phyloP scores from a whole-genome alignment of 92 coral and sea anemone genomes.

The Phymanthus crucifer region DNA sequence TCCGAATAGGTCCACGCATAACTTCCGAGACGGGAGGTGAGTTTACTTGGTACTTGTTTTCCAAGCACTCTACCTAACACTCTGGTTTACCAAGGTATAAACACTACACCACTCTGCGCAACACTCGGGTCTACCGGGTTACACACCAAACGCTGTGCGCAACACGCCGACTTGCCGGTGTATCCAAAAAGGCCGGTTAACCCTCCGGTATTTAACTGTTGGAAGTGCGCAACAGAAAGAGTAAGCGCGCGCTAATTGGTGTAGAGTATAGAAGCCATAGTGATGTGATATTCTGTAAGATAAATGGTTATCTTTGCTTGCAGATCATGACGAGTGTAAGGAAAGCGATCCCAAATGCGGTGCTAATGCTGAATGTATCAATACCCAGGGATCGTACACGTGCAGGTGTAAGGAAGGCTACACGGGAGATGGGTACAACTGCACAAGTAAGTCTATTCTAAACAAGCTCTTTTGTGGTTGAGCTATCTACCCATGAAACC shows the following conservation, averaged over 20 bases:
- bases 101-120: too few species aligned
- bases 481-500: too few species aligned
- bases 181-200: too few species aligned
- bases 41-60: not conserved
- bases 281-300: too few species aligned
- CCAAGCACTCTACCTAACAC: not conserved
- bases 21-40: too few species aligned
- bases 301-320: not conserved
- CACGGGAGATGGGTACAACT: slow-evolving; percentile 49
- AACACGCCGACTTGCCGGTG: too few species aligned
- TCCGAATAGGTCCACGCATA: too few species aligned
- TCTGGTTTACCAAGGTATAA: too few species aligned
- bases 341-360: slow-evolving; percentile 28
- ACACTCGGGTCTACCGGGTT: too few species aligned
- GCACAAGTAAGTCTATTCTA: slow-evolving; percentile 48
- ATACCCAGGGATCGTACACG: slow-evolving; percentile 60
- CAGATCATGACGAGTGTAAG: slow-evolving; percentile 51
- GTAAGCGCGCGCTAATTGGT: not conserved
- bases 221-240: too few species aligned
- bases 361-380: slow-evolving; percentile 51
- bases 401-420: slow-evolving; percentile 63
- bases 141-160: too few species aligned
- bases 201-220: too few species aligned
- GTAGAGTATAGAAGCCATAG: not conserved
- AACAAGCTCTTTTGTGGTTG: not conserved